Evolutionary conservation across 2,113 vertebrate species (phyloP).

Genomic region (Dasyprocta punctata): DNA sequence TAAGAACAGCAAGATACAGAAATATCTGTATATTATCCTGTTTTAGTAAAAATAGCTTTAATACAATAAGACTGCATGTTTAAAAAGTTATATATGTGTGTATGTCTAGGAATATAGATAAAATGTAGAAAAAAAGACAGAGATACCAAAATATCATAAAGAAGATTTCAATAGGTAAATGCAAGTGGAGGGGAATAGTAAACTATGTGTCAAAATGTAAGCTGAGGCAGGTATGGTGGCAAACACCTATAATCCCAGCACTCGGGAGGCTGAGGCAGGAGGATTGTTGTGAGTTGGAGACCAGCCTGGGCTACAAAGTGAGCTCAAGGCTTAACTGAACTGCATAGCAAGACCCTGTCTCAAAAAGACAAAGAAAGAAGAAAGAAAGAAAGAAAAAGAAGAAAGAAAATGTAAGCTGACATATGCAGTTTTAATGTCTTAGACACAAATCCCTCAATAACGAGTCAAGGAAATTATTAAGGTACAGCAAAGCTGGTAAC

Average conservation of each 20-base stretch:
- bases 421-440: constrained; percentile 19
- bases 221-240: not conserved
- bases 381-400: too few species aligned
- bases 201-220: not conserved
- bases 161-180: constrained; percentile 20
- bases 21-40: not conserved
- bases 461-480: not conserved
- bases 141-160: not conserved
- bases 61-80: not conserved
- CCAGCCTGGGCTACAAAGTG: too few species aligned
- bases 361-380: too few species aligned
- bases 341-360: too few species aligned
- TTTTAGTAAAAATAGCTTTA: not conserved
- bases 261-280: too few species aligned
- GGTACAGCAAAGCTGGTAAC: not conserved
- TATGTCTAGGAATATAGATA: not conserved
- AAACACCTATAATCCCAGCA: too few species aligned
- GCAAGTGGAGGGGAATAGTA: not conserved
- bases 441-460: not conserved
- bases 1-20: not conserved
- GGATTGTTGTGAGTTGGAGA: too few species aligned
- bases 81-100: not conserved
- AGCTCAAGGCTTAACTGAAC: too few species aligned
- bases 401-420: too few species aligned
- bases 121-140: not conserved